A percentile compares a stretch with the other conserved stretches of the same genome.
Evolutionary conservation across 2,113 vertebrate species (phyloP).

Genomic region (Corynorhinus townsendii): DNA sequence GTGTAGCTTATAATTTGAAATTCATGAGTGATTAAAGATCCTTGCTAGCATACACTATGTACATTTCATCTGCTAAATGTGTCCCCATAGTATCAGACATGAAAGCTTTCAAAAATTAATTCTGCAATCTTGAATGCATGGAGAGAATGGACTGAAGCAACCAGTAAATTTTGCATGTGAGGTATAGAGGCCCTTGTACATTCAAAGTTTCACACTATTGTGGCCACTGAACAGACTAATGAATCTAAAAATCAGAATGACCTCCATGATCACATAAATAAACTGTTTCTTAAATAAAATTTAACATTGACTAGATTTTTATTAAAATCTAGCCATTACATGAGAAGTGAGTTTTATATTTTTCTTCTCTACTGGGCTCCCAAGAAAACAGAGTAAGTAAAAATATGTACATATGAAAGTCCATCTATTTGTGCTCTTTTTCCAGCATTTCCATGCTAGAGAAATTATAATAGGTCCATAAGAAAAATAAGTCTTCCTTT

Average conservation of each 20-base stretch:
- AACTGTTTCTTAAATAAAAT: not conserved
- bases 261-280: not conserved
- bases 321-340: conserved; percentile 2
- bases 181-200: not conserved
- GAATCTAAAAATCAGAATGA: not conserved
- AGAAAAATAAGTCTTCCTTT: conserved; percentile 7
- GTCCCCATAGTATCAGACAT: not conserved
- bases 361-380: not conserved
- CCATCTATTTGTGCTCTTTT: not conserved
- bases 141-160: not conserved
- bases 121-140: not conserved
- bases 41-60: not conserved
- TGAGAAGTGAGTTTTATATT: not conserved
- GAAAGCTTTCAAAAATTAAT: not conserved
- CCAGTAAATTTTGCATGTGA: not conserved
- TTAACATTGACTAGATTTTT: not conserved
- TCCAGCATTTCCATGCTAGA: not conserved
- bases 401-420: not conserved
- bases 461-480: not conserved
- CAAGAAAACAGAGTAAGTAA: not conserved
- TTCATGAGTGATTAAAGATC: not conserved
- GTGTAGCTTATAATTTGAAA: not conserved
- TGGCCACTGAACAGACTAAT: not conserved
- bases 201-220: not conserved
- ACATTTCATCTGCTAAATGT: not conserved